Evolutionary conservation across 2,113 vertebrate species (phyloP).

Genomic region (Nannospalax galili): DNA sequence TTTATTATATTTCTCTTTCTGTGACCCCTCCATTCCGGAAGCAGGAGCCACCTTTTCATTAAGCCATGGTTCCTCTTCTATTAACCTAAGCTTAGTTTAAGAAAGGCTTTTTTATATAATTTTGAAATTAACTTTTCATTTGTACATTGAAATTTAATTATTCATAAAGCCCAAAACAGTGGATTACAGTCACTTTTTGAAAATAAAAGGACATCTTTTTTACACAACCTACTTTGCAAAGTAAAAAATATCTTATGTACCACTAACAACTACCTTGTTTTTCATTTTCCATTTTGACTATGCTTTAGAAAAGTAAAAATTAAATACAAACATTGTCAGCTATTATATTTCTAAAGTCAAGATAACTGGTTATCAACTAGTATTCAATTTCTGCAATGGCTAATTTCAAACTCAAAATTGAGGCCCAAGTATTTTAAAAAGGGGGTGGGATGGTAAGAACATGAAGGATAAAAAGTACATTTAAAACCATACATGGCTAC

Average conservation of each 20-base stretch:
- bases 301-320: constrained; percentile 10
- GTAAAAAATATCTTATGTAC: neutral
- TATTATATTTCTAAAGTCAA: neutral
- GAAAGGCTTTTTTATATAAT: neutral
- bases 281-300: neutral
- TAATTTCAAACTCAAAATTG: neutral
- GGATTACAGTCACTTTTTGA: neutral
- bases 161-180: neutral
- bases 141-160: neutral
- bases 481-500: neutral
- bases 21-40: neutral
- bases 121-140: neutral
- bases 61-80: neutral
- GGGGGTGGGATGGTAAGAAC: neutral
- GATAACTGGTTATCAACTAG: neutral
- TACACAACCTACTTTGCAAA: neutral
- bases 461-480: neutral
- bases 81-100: neutral
- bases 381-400: neutral
- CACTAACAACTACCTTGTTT: neutral
- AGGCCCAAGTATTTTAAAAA: neutral
- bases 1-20: neutral
- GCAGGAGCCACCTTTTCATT: neutral
- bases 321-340: neutral
- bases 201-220: neutral